Evolutionary conservation across 2,113 vertebrate species (phyloP), one percentile per base, ranked within the genome.

Genomic region (Hipposideros armiger): DNA sequence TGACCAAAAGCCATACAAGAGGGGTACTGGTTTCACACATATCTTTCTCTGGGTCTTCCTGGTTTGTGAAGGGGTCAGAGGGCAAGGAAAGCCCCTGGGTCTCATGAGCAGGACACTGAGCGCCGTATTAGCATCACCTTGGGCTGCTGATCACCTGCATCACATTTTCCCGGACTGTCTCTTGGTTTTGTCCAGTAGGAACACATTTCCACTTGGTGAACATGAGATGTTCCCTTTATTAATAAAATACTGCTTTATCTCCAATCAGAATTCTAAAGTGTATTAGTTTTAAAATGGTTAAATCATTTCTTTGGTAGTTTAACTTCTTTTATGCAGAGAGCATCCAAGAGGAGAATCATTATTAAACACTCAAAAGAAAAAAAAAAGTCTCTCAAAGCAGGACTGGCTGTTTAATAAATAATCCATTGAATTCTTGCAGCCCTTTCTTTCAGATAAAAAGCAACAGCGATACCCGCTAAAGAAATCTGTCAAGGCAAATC

Each of bases 321-420:
- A 91, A 77, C 70, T 97, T 95, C 81, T 97, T 98, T 98, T 94
- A 92, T 94, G 64, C 83, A 97, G 77, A 97, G 87, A 98, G 82
- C 80, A 78, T 96, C 24, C 93, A 77, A 94, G 96, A 97, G 70
- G 72, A 98, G 97, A 97, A 66, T 72, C 30, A 13, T 98, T 89
- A 0, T 98, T 98, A 98, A 97, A 54, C 69, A 94, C 76, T 96
- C 96, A 97, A 97, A 97, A 78, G 95, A 80, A 72, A 95, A 95
- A 92, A 96, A 94, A 95, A 83, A 77, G 89, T 96, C 91, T 98
- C 94, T 98, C 88, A 96, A 97, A 97, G 95, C 69, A 96, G 89
- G 74, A 93, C 81, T 11, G 16, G 32, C 95, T 97, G 56, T 98
- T 96, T 98, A 98, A 98, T 98, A 98, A 98, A 98, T 97, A 98